A percentile compares a stretch with the other conserved stretches of the same genome.
Conservation (phyloP, 1,140 invertebrate species). For the Drosophila novamexicana region DNA sequence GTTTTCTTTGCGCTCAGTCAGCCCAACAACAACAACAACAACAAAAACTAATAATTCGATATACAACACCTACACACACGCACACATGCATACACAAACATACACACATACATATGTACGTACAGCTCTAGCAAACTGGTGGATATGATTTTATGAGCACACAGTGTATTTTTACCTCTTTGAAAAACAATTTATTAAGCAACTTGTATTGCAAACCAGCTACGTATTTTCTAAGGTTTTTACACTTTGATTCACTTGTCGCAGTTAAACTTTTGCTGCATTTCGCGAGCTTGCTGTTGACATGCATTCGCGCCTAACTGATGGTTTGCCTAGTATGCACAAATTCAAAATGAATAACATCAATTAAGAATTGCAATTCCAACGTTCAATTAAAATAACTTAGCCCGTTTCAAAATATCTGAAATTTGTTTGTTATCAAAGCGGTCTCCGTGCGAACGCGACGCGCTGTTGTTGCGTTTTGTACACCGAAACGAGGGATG, state of each 20-base stretch:
- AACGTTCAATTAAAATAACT: conserved; percentile 12
- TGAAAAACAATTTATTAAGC: conserved; percentile 24
- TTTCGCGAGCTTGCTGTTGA: conserved; percentile 18
- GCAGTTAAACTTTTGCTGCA: conserved; percentile 36
- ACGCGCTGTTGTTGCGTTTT: conserved; percentile 46
- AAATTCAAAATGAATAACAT: conserved; percentile 21
- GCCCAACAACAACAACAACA: conserved; percentile 8
- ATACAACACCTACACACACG: conserved; percentile 28
- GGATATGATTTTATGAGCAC: conserved; percentile 12
- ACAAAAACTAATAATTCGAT: conserved; percentile 39
- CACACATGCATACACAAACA: conserved; percentile 1
- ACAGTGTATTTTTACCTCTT: conserved; percentile 43
- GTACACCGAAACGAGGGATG: conserved; percentile 36
- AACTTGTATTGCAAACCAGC: conserved; percentile 26
- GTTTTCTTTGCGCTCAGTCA: conserved; percentile 40
- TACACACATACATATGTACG: neutral
- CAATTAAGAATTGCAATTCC: conserved; percentile 19
- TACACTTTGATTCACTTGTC: conserved; percentile 44
- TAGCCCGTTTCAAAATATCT: conserved; percentile 37
- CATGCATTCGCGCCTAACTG: conserved; percentile 15
- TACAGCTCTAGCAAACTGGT: conserved; percentile 18
- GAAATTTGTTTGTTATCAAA: conserved; percentile 25
- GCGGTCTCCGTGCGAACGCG: conserved; percentile 44
- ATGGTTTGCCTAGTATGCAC: neutral
- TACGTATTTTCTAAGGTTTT: conserved; percentile 33